phyloP scores from a whole-genome alignment of 2,888 invertebrate genomes.

The Caenorhabditis auriculariae region DNA sequence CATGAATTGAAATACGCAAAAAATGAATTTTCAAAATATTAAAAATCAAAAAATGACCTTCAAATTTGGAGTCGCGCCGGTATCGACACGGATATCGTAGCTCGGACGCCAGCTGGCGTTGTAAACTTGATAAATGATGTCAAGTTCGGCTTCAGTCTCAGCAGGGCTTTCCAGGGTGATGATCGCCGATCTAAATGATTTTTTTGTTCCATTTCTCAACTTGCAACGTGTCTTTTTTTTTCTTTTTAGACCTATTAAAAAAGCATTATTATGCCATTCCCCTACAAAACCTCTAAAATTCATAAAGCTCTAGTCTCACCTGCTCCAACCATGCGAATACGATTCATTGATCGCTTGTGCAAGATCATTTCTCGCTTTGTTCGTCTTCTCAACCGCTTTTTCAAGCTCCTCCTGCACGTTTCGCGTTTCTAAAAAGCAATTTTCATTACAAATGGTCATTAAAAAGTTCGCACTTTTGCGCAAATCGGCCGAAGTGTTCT shows the following conservation, averaged over 20 bases:
- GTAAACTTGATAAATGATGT: slow-evolving; percentile 44
- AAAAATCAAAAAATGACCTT: too few species aligned
- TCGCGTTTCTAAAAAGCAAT: slow-evolving; percentile 4
- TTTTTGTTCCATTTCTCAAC: background rate
- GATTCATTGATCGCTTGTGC: slow-evolving; percentile 5
- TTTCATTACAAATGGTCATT: background rate
- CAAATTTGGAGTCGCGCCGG: slow-evolving; percentile 17
- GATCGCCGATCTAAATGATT: slow-evolving; percentile 22
- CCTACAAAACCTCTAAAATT: background rate
- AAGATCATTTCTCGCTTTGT: slow-evolving; percentile 16
- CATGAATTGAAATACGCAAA: too few species aligned
- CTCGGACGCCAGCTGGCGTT: slow-evolving; percentile 52
- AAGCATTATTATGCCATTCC: background rate
- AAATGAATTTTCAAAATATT: too few species aligned
- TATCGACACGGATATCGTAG: slow-evolving; percentile 56
- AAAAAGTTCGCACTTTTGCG: slow-evolving; percentile 1
- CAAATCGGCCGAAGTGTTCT: slow-evolving; percentile 12
- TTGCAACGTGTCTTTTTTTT: background rate
- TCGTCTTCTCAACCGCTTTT: slow-evolving; percentile 9
- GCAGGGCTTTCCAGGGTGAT: slow-evolving; percentile 27
- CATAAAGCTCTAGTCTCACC: background rate
- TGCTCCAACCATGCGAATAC: background rate
- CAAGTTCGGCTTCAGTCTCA: slow-evolving; percentile 24
- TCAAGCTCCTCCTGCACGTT: background rate
- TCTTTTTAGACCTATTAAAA: background rate